Percentiles rank a stretch among this genome's conserved stretches.
These are phyloP conservation scores for Graphium colonna DNA, from an alignment of 2,888 invertebrate species.

Conservation along the genomic window DNA sequence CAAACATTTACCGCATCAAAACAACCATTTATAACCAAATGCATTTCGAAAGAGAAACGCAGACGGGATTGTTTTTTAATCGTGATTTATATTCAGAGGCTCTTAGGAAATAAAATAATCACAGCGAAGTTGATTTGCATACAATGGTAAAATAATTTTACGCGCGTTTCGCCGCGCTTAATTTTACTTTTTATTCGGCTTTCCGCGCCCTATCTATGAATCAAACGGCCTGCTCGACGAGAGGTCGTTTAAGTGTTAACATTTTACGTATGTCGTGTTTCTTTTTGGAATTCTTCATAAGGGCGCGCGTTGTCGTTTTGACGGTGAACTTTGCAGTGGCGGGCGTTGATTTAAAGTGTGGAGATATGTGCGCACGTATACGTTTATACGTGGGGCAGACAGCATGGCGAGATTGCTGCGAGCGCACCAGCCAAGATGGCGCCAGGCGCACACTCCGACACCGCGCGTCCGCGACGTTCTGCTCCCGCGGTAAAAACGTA, in stretches of 20 bases:
- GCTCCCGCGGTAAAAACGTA: not conserved
- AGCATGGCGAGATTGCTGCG: slow-evolving; percentile 53
- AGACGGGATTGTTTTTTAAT: slow-evolving; percentile 63
- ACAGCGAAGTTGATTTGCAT: slow-evolving; percentile 75
- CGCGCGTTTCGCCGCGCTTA: slow-evolving; percentile 79
- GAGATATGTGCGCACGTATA: slow-evolving; percentile 32
- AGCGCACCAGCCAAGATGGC: slow-evolving; percentile 54
- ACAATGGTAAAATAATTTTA: slow-evolving; percentile 81
- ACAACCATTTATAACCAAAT: slow-evolving; percentile 46
- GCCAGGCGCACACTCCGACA: slow-evolving; percentile 44
- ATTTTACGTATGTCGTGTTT: slow-evolving; percentile 42
- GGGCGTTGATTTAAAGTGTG: slow-evolving; percentile 26
- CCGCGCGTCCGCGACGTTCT: slow-evolving; percentile 17
- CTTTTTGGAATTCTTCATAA: slow-evolving; percentile 15
- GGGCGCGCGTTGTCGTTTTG: slow-evolving; percentile 30
- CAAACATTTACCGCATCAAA: slow-evolving; percentile 34
- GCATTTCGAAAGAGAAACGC: slow-evolving; percentile 60
- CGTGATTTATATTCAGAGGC: slow-evolving; percentile 73
- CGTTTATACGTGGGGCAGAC: slow-evolving; percentile 52
- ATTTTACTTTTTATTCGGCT: slow-evolving; percentile 77
- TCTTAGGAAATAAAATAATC: slow-evolving; percentile 80
- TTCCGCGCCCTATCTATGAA: slow-evolving; percentile 77
- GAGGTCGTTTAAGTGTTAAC: slow-evolving; percentile 71
- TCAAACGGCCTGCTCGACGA: slow-evolving; percentile 65
- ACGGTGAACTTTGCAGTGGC: slow-evolving; percentile 39